A percentile compares a stretch with the other conserved stretches of the same genome.
Evolutionary conservation across 2,113 vertebrate genomes (phyloP).

Genomic region (Brienomyrus longianalis): DNA sequence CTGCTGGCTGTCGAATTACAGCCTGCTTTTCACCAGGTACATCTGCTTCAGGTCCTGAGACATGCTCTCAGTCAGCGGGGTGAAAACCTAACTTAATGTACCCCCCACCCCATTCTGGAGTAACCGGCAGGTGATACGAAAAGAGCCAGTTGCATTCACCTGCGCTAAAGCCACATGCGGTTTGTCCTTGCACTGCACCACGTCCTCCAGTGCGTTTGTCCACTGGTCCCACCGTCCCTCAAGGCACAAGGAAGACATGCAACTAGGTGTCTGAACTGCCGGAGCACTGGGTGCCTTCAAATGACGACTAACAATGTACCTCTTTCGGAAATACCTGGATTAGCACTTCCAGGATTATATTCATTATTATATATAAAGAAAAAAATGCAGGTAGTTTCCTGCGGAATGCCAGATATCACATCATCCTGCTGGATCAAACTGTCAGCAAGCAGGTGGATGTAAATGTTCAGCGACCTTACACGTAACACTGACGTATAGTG

Average conservation of each 20-base stretch:
- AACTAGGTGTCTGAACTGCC: too few species aligned
- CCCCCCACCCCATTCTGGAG: not conserved
- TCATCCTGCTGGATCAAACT: not conserved
- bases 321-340: too few species aligned
- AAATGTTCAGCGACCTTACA: not conserved
- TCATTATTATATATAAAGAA: too few species aligned
- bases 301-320: too few species aligned
- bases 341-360: too few species aligned
- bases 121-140: not conserved
- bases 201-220: too few species aligned
- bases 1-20: not conserved
- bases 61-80: not conserved
- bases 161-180: not conserved
- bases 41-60: constrained; percentile 20
- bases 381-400: too few species aligned
- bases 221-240: not conserved
- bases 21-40: constrained; percentile 7
- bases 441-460: not conserved
- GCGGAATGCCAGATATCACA: not conserved
- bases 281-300: too few species aligned
- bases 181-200: not conserved
- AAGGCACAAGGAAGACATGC: too few species aligned
- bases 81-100: not conserved
- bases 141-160: not conserved
- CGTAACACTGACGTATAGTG: not conserved